A percentile compares a stretch with the other conserved stretches of the same genome.
Conservation (phyloP, 2,113 vertebrate species). For the Cinclus mexicanus region DNA sequence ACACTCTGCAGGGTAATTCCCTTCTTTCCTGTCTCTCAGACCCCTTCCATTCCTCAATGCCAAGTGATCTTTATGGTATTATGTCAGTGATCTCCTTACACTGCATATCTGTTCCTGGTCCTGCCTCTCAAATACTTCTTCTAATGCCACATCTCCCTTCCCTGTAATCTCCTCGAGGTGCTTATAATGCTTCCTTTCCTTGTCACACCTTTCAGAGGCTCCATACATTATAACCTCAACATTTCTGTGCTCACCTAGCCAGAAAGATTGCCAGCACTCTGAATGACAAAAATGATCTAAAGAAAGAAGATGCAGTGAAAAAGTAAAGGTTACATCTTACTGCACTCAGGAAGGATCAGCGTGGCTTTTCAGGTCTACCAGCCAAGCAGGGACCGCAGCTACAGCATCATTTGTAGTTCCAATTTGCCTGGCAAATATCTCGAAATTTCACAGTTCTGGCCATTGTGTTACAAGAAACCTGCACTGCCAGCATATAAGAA, state of each 20-base stretch:
- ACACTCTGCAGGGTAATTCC: not conserved
- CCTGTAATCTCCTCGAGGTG: constrained; percentile 1
- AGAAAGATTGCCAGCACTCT: constrained; percentile 5
- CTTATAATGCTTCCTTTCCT: not conserved
- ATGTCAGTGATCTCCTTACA: constrained; percentile 25
- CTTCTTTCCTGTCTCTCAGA: not conserved
- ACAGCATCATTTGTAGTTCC: constrained; percentile 28
- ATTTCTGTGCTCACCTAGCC: constrained; percentile 49
- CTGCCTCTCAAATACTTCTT: constrained; percentile 36
- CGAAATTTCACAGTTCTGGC: constrained; percentile 50
- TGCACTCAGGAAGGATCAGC: not conserved
- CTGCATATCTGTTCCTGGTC: not conserved
- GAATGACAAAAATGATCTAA: constrained; percentile 28
- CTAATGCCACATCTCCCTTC: not conserved
- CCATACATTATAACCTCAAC: not conserved
- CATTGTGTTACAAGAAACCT: constrained; percentile 33
- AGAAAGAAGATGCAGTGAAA: constrained; percentile 15
- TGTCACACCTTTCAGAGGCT: constrained; percentile 22
- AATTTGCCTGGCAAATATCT: constrained; percentile 57
- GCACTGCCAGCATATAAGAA: constrained; percentile 21
- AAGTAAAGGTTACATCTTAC: constrained; percentile 42
- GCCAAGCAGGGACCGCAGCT: constrained; percentile 21
- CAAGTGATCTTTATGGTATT: not conserved
- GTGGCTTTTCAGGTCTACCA: constrained; percentile 53
- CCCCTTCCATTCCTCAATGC: not conserved